Evolutionary conservation across 2,797 vertebrate species (phyloP).

Genomic region (Tiaroga cobitis): DNA sequence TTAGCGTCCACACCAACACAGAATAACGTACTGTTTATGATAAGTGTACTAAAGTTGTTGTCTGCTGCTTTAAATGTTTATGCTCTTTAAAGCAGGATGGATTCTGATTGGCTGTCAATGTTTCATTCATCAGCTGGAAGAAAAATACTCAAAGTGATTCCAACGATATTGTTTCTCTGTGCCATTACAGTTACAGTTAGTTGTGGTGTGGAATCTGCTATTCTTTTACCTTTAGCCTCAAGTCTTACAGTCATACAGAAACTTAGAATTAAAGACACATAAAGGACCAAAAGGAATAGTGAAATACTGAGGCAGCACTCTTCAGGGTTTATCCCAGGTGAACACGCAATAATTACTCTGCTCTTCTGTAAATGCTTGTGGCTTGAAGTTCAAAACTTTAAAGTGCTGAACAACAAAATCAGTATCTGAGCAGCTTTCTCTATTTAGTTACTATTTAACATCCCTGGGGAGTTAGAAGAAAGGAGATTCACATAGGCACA

Average conservation of each 20-base stretch:
- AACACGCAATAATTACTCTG: not conserved
- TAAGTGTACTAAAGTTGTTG: not conserved
- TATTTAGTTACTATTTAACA: conserved; percentile 20
- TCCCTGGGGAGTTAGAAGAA: not conserved
- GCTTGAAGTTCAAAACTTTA: conserved; percentile 7
- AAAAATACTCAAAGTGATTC: not conserved
- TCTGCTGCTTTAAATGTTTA: not conserved
- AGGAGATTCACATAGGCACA: not conserved
- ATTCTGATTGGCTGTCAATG: not conserved
- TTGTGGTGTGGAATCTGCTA: not conserved
- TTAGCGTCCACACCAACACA: not conserved
- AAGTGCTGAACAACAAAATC: conserved; percentile 37
- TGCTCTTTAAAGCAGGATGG: not conserved
- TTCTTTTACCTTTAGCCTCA: not conserved
- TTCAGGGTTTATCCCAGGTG: conserved; percentile 28
- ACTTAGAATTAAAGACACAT: not conserved
- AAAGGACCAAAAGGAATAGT: not conserved
- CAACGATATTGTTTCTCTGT: not conserved
- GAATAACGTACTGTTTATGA: not conserved
- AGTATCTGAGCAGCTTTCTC: not conserved
- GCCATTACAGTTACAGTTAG: not conserved
- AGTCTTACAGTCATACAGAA: not conserved
- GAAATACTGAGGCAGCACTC: conserved; percentile 1
- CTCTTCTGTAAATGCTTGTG: conserved; percentile 10
- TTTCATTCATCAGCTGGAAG: not conserved